Evolutionary conservation across 2,888 invertebrate genomes (phyloP).

Genomic region (Ophion ventricosus): DNA sequence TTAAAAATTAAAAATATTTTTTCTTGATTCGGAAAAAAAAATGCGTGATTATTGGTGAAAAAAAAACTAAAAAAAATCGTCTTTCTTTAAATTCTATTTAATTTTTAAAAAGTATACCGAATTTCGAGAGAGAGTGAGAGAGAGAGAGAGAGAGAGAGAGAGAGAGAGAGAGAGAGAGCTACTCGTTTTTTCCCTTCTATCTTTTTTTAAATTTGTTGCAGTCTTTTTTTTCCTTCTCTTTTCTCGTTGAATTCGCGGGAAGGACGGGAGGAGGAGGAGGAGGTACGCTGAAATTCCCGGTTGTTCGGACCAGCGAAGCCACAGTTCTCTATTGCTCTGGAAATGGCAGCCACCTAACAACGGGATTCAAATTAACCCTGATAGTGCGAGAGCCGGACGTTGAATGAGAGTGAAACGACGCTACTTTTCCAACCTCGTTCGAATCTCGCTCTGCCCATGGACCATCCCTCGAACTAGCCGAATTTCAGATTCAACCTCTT

Average conservation of each 20-base stretch:
- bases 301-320: slow-evolving; percentile 31
- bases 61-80: no score
- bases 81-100: no score
- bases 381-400: slow-evolving; percentile 57
- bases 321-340: slow-evolving; percentile 58
- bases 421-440: slow-evolving; percentile 39
- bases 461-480: slow-evolving; percentile 24
- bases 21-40: no score
- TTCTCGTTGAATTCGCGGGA: not conserved
- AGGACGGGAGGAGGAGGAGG: not conserved
- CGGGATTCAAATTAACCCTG: slow-evolving; percentile 66
- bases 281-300: slow-evolving; percentile 25
- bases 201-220: not conserved
- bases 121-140: no score
- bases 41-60: no score
- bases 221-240: slow-evolving; percentile 13
- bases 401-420: not conserved
- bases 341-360: slow-evolving; percentile 66
- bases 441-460: not conserved
- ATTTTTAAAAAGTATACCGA: no score
- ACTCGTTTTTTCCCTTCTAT: slow-evolving; percentile 47
- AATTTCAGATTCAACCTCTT: slow-evolving; percentile 41
- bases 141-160: slow-evolving; percentile 20
- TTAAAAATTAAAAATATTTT: no score
- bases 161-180: slow-evolving; percentile 31